Conservation (phyloP, 2,888 invertebrate genomes). For the Dryomyza anilis region DNA sequence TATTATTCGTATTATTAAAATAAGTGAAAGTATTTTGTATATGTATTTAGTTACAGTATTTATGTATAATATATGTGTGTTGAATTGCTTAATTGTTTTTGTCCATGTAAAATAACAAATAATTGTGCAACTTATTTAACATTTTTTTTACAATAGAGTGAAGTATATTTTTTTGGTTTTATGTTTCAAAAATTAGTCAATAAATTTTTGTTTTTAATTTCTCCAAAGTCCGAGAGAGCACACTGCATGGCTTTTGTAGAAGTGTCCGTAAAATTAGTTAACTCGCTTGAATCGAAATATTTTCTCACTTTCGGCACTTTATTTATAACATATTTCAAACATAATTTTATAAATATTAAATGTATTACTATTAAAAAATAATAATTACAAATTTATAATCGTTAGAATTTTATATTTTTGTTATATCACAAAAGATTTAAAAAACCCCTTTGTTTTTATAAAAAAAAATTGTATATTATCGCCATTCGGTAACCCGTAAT, state of each 20-base stretch:
- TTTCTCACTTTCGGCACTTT: no score
- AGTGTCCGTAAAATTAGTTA: no score
- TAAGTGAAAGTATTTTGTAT: slow-evolving; percentile 11
- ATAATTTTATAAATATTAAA: no score
- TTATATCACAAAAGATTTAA: no score
- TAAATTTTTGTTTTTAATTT: slow-evolving; percentile 20
- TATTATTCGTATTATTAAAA: neutral
- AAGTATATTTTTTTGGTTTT: neutral
- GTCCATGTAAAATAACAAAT: slow-evolving; percentile 17
- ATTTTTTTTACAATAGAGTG: neutral
- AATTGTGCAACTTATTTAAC: neutral
- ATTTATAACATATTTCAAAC: no score
- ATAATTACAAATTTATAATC: no score
- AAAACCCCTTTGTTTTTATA: no score
- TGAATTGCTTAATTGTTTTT: slow-evolving; percentile 35
- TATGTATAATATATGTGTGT: slow-evolving; percentile 19
- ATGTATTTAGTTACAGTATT: neutral
- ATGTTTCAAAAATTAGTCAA: neutral
- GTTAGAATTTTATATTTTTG: no score
- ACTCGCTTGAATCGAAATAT: no score
- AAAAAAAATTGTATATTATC: no score
- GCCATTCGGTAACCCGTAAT: no score
- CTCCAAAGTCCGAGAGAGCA: slow-evolving; percentile 59
- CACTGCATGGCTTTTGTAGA: slow-evolving; percentile 61
- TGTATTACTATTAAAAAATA: no score